Percentiles rank a stretch among this genome's conserved stretches.
phyloP scores from a whole-genome alignment of 2,888 invertebrate genomes.

The Ganaspis brasiliensis region DNA sequence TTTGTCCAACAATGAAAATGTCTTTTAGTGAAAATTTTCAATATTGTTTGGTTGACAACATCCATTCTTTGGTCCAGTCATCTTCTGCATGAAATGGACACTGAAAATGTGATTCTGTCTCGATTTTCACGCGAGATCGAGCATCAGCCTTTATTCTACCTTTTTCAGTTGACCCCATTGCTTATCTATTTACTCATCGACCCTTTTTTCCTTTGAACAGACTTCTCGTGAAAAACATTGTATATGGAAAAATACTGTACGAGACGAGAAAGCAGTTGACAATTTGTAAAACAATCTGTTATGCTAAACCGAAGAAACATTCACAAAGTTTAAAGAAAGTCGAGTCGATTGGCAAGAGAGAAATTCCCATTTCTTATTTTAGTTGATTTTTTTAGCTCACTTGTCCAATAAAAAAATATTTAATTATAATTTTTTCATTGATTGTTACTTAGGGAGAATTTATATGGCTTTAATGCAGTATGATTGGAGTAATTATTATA shows the following conservation, averaged over 20 bases:
- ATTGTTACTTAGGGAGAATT: too few relatives aligned
- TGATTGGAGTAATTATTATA: too few relatives aligned
- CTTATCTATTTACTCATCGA: slow-evolving; percentile 31
- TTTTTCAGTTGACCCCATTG: slow-evolving; percentile 34
- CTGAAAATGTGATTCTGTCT: slow-evolving; percentile 38
- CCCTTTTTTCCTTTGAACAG: slow-evolving; percentile 27
- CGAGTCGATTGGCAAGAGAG: too few relatives aligned
- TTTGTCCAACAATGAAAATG: not conserved
- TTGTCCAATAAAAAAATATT: too few relatives aligned
- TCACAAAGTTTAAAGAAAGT: too few relatives aligned
- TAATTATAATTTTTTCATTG: too few relatives aligned
- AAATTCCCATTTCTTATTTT: too few relatives aligned
- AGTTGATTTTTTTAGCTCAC: too few relatives aligned
- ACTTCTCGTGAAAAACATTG: not conserved
- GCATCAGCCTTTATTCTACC: slow-evolving; percentile 33
- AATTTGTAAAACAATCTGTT: not conserved
- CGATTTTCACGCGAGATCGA: slow-evolving; percentile 36
- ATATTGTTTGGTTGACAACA: not conserved
- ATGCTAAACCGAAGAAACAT: not conserved
- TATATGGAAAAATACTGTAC: not conserved
- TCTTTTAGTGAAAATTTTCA: slow-evolving; percentile 4
- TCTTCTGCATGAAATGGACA: slow-evolving; percentile 32
- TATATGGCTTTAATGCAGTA: too few relatives aligned
- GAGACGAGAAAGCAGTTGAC: not conserved
- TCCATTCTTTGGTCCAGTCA: slow-evolving; percentile 7